Conservation (phyloP, 2,888 invertebrate genomes). For the Muschampia plurimacula region DNA sequence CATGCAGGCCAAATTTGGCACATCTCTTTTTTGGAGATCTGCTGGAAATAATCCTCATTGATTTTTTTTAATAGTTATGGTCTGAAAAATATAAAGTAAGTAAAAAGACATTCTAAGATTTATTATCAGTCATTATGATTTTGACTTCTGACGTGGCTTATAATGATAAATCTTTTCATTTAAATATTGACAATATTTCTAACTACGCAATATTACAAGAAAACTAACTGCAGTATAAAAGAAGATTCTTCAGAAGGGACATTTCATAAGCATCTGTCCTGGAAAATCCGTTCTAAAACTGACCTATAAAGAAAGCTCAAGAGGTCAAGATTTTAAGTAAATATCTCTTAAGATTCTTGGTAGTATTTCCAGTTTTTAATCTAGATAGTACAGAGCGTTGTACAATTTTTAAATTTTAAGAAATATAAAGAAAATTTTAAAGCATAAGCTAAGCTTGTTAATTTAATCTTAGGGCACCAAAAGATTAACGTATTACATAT, state of each 20-base stretch:
- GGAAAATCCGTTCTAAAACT: slow-evolving; percentile 23
- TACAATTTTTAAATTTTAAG: slow-evolving; percentile 14
- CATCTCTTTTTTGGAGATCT: too few relatives aligned
- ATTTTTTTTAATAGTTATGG: too few relatives aligned
- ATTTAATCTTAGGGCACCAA: neutral
- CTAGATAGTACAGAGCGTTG: slow-evolving; percentile 21
- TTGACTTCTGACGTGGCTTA: neutral
- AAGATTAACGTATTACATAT: neutral
- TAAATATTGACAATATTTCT: neutral
- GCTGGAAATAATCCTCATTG: too few relatives aligned
- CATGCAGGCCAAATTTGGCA: too few relatives aligned
- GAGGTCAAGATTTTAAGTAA: slow-evolving; percentile 39
- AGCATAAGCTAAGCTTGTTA: neutral
- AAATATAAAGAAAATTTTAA: neutral
- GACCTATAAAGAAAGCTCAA: slow-evolving; percentile 36
- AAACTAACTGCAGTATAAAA: neutral
- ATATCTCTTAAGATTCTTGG: slow-evolving; percentile 26
- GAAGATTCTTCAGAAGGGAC: neutral
- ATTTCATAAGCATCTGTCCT: slow-evolving; percentile 29
- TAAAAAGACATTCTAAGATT: too few relatives aligned
- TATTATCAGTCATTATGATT: too few relatives aligned
- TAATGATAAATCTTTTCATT: neutral
- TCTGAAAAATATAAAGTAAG: too few relatives aligned
- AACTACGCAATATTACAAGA: neutral
- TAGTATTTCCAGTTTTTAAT: slow-evolving; percentile 29